Conservation (phyloP, 2,888 invertebrate genomes). For the Atethmia centrago region DNA sequence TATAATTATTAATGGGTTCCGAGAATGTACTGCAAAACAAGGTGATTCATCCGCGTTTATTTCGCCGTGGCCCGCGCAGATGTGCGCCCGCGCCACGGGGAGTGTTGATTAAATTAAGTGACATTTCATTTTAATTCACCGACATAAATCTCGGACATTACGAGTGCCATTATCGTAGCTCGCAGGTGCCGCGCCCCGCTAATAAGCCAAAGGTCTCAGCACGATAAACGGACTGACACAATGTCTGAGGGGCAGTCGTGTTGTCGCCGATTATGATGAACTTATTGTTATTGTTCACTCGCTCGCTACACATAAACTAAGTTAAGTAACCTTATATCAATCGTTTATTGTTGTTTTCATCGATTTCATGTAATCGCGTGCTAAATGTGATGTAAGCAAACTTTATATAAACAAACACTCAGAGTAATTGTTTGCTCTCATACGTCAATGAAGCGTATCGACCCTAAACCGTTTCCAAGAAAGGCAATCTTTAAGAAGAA, state of each 20-base stretch:
- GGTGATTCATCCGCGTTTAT: slow-evolving; percentile 85
- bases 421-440: slow-evolving; percentile 24
- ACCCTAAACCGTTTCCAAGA: slow-evolving; percentile 21
- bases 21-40: slow-evolving; percentile 88
- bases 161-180: slow-evolving; percentile 79
- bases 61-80: slow-evolving; percentile 76
- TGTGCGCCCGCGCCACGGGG: slow-evolving; percentile 82
- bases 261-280: slow-evolving; percentile 60
- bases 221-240: slow-evolving; percentile 77
- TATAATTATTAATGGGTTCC: slow-evolving; percentile 87
- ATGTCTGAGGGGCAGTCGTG: slow-evolving; percentile 71
- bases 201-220: slow-evolving; percentile 77
- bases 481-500: slow-evolving; percentile 1
- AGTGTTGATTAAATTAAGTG: slow-evolving; percentile 87
- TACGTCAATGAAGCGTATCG: slow-evolving; percentile 35
- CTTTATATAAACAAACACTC: slow-evolving; percentile 48
- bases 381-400: slow-evolving; percentile 37
- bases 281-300: slow-evolving; percentile 55
- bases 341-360: slow-evolving; percentile 51
- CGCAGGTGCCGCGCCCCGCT: slow-evolving; percentile 78
- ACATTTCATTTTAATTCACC: slow-evolving; percentile 87
- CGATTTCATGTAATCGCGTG: slow-evolving; percentile 56
- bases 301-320: slow-evolving; percentile 52
- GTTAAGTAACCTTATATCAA: slow-evolving; percentile 52
- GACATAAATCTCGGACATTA: slow-evolving; percentile 85